phyloP scores from a whole-genome alignment of 2,888 invertebrate genomes.

The Portevinia maculata region DNA sequence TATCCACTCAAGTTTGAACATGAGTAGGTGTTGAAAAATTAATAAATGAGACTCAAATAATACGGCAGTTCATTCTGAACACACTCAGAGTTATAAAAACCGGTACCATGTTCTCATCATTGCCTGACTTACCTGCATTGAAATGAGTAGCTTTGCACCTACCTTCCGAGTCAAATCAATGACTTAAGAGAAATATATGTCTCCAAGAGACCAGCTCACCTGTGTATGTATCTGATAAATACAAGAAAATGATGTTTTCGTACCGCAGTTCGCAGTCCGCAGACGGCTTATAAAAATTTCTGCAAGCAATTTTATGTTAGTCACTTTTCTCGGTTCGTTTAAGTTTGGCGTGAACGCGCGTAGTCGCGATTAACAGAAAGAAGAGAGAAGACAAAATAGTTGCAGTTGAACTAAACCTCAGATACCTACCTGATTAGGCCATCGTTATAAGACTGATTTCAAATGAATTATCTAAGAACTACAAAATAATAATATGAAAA shows the following conservation, averaged over 20 bases:
- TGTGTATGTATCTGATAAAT: slow-evolving; percentile 17
- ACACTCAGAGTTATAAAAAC: slow-evolving; percentile 30
- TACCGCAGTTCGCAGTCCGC: slow-evolving; percentile 9
- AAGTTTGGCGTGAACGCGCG: slow-evolving; percentile 46
- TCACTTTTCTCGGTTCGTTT: slow-evolving; percentile 65
- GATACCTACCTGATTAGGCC: slow-evolving; percentile 59
- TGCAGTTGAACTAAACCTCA: slow-evolving; percentile 46
- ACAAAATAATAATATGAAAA: not conserved
- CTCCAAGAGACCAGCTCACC: slow-evolving; percentile 28
- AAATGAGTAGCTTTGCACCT: slow-evolving; percentile 39
- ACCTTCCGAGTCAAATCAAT: slow-evolving; percentile 40
- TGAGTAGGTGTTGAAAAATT: slow-evolving; percentile 59
- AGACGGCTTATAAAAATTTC: slow-evolving; percentile 50
- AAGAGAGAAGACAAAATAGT: slow-evolving; percentile 27
- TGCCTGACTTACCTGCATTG: slow-evolving; percentile 39
- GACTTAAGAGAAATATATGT: slow-evolving; percentile 32
- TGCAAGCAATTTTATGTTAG: slow-evolving; percentile 56
- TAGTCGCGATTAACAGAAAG: slow-evolving; percentile 32
- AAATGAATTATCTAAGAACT: slow-evolving; percentile 7
- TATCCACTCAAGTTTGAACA: not conserved
- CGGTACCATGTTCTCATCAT: no score
- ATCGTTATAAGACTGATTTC: slow-evolving; percentile 59
- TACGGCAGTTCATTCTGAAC: slow-evolving; percentile 22
- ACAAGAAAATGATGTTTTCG: slow-evolving; percentile 8
- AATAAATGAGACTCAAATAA: slow-evolving; percentile 40